Conservation (phyloP, 2,797 vertebrate species). For the Pangasius djambal region DNA sequence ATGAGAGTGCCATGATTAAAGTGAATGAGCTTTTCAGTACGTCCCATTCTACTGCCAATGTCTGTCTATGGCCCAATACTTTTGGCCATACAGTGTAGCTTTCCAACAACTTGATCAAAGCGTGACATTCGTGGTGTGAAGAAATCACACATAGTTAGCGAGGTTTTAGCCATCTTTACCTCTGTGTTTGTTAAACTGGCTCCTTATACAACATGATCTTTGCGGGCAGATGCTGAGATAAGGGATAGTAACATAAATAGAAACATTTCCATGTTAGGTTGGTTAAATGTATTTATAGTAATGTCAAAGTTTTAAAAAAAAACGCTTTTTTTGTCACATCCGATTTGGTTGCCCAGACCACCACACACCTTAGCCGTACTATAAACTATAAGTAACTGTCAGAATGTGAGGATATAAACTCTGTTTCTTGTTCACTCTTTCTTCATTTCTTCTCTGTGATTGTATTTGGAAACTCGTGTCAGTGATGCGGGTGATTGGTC, state of each 20-base stretch:
- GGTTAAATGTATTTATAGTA: background rate
- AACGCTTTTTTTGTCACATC: background rate
- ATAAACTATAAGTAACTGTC: background rate
- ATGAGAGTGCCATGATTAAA: background rate
- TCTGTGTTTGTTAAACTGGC: background rate
- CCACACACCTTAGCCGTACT: background rate
- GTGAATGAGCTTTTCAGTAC: background rate
- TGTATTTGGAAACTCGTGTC: background rate
- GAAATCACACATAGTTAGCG: background rate
- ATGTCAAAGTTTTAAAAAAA: background rate
- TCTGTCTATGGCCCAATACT: background rate
- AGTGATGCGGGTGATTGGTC: constrained; percentile 31
- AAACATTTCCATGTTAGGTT: background rate
- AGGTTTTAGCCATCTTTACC: background rate
- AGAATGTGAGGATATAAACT: background rate
- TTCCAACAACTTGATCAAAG: background rate
- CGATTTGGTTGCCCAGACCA: too few relatives aligned
- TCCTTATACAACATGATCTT: background rate
- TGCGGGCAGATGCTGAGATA: background rate
- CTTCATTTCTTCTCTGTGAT: background rate
- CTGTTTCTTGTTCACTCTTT: background rate
- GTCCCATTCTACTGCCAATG: background rate
- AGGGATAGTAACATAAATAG: background rate
- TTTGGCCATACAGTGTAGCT: background rate
- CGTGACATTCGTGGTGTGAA: background rate